Evolutionary conservation across 64 coral and sea anemone species (phyloP), one percentile per base, ranked within the genome.

Genomic region (Pocillopora verrucosa): DNA sequence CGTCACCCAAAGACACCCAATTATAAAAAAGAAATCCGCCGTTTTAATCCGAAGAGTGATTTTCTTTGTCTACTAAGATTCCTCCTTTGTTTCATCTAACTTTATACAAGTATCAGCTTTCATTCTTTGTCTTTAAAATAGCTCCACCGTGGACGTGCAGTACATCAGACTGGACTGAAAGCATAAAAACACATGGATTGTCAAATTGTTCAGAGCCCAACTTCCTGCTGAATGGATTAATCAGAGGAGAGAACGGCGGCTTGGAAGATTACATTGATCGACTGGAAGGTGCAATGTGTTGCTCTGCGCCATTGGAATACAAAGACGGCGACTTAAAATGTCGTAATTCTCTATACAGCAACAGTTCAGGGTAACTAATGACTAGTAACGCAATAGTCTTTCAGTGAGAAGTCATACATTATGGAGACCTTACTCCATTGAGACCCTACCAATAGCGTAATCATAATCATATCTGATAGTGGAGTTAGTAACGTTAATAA

Each of bases 191-290:
- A 11, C 20, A 79, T 7, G 77, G 51, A 51, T 51, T 16, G 36
- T 45, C 75, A 9, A 4, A 24, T 30, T 79, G 77, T 26, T 13
- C 56, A 26, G 56, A 59, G 57, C 22, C 10, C 10, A 59, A 58
- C 14, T 59, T 22, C 0, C 56, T 79, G 3, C 12, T 79, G 22
- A 79, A 60, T 22, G 77, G 77, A 6, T 10, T 79, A 22, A 56
- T 13, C 58, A 79, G 77, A 56, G 75, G 75, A 77, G 75, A 77
- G 36, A 56, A 77, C 19, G 75, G 75, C 56, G 75, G 75, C 16
- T 77, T 77, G 37, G 75, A 56, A 77, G 75, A 77, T 60, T 79
- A 59, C 19, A 13, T 79, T 79, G 57, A 79, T 34, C 19, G 77
- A 25, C 25, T 59, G 4, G 77, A 59, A 60, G 77, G 56, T 0